Base-by-base conservation (phyloP, 2,797 vertebrate species). In the Carduelis carduelis region DNA sequence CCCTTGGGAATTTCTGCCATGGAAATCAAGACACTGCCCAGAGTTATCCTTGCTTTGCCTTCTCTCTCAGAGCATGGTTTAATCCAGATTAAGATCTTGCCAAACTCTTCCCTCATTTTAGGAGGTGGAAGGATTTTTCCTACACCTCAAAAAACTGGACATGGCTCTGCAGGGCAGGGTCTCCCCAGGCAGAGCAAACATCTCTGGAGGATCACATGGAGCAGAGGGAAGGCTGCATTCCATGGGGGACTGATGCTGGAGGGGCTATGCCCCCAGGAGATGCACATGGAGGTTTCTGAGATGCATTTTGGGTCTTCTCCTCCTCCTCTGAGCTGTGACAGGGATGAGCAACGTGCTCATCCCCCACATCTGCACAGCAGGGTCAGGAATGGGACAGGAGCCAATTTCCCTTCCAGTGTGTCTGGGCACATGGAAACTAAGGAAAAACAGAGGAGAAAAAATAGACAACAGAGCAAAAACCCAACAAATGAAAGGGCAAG, bases 191-290 rank as follows among this genome's bases (percentile, higher is more conserved):
- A 19, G 53, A 76, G 52, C n/a, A 0, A 0, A 32, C 43, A 30
- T 43, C 35, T 12, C 21, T 2, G 7, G 14, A 64, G 37, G 47
- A 4, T 9, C 19, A 26, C 46, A 6, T 1, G 2, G 15, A 24
- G 37, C 22, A 26, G 18, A 30, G 46, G n/a, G 15, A 49, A 63
- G 22, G 61, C 56, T 14, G 16, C 0, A 4, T 32, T 72, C 61
- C 50, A 2, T 0, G 4, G 27, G 22, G 23, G 23, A 69, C 28
- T 0, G 2, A 2, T 9, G 35, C 65, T 2, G 0, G 44, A 57
- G 57, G 72, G 53, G 26, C 69, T 81, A 53, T 30, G 26, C 32
- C 70, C 46, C 39, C 69, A 16, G 49, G 37, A 52, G 41, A 37
- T 8, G 11, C 75, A 18, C 27, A 7, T 3, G 4, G 43, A 55